Percentiles rank a stretch among this genome's conserved stretches.
phyloP scores from a whole-genome alignment of 2,888 invertebrate genomes.

The Lymantria monacha region DNA sequence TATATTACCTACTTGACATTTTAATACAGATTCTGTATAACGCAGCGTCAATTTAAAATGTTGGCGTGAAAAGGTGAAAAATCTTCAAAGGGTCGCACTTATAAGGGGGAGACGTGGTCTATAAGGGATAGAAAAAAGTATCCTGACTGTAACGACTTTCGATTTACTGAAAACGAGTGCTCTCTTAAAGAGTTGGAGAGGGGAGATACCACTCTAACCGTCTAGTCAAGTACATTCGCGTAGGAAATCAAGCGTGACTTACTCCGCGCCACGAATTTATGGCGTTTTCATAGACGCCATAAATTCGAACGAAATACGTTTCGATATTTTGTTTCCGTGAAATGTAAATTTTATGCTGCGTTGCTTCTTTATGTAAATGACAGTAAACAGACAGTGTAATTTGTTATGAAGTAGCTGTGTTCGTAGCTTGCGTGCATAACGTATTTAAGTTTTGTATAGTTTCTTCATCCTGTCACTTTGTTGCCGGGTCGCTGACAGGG shows the following conservation, averaged over 20 bases:
- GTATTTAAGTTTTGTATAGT: too few species aligned
- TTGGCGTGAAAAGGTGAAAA: slow-evolving; percentile 50
- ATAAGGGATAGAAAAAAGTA: slow-evolving; percentile 63
- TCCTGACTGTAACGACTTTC: slow-evolving; percentile 75
- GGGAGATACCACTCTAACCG: slow-evolving; percentile 64
- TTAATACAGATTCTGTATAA: not conserved
- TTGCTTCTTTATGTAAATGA: not conserved
- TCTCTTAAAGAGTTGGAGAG: slow-evolving; percentile 66
- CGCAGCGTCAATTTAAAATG: slow-evolving; percentile 25
- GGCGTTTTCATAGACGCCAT: not conserved
- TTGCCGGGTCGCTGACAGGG: too few species aligned
- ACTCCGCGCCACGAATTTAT: slow-evolving; percentile 42
- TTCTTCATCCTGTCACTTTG: too few species aligned
- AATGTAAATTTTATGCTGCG: not conserved
- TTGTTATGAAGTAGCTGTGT: too few species aligned
- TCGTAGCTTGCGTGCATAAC: too few species aligned
- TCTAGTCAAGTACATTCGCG: slow-evolving; percentile 64
- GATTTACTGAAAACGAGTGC: slow-evolving; percentile 72
- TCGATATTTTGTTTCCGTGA: not conserved
- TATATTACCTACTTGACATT: too few species aligned
- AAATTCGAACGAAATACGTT: not conserved
- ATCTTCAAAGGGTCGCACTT: slow-evolving; percentile 55
- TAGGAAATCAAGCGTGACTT: slow-evolving; percentile 75
- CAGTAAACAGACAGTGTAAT: too few species aligned
- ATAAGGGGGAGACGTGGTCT: slow-evolving; percentile 51